Base-by-base conservation (phyloP, 2,797 vertebrate species). In the Galaxias olidus region DNA sequence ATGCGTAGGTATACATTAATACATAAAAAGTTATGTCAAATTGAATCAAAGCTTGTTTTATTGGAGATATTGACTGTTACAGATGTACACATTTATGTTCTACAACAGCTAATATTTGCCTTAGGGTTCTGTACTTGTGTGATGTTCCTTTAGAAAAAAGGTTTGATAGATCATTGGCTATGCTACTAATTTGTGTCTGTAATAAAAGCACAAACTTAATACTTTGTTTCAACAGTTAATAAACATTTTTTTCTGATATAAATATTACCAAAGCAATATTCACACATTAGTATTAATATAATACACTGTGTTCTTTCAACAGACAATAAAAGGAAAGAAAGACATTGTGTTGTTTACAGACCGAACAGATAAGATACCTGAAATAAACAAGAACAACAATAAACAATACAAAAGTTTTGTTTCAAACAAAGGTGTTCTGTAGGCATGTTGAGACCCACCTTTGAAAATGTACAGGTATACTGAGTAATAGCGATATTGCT, bases 251-350 rank as follows among this genome's bases (percentile, higher is more conserved):
- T 72, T 78, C 81, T 75, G 79, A 85, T 85, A 88, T 86, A 89
- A 90, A 90, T 87, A 88, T 85, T 88, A 88, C 84, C 86, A 86
- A 85, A 88, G 79, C 80, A 81, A 83, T 76, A 86, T 78, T 83
- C 87, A 87, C 87, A 87, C 85, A 74, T 80, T 81, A 87, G 90
- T 90, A 92, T 90, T 91, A 91, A 91, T 90, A 87, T 91, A 91
- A 89, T 90, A 90, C 89, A 86, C 73, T 17, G 83, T 88, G 87
- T 73, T 85, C 79, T 80, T 84, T 83, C 78, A 84, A 79, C 72
- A 51, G 71, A 76, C 68, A 75, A 68, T 58, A 62, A 79, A 74
- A 63, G 79, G 72, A 77, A 80, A 80, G 73, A 77, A 67, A 72
- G 55, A 76, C 68, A 59, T 68, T 12, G 76, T 79, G 76, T 81